Base-by-base conservation (phyloP, 1,140 invertebrate species). In the Dendrolimus punctatus region DNA sequence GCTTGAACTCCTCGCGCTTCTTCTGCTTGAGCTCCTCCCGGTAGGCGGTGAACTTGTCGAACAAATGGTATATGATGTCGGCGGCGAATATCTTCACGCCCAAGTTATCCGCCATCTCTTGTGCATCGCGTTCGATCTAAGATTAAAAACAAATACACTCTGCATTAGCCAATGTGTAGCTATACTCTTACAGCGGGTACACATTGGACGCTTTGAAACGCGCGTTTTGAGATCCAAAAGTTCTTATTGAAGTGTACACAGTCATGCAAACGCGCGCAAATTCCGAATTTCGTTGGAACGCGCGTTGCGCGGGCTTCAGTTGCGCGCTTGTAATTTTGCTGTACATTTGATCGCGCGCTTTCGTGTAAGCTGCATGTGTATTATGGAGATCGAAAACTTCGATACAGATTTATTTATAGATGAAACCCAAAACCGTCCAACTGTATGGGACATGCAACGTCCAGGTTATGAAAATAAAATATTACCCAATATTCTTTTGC, bases 31-130 rank as follows among this genome's bases (percentile, higher is more conserved):
- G 87, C 65, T 99, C 96, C 51, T 99, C 97, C 51, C 96, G 90
- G 82, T 98, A 99, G 9, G 94, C 93, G 59, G 93, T 98, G 88
- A 99, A 99, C 79, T 95, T 95, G 86, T 99, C 98, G 88, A 99
- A 99, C 57, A 99, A 88, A 89, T 99, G 99, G 88, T 99, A 99
- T 73, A 99, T 99, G 79, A 99, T 99, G 85, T 99, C 98, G 4
- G 99, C 99, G 55, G 98, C 95, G 91, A 99, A 99, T 72, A 99
- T 98, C 87, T 95, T 97, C 44, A 99, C 97, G 51, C 96, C 96
- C 45, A 98, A 79, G 48, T 92, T 91, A 73, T 99, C 98, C 0
- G 99, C 99, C 78, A 99, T 85, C 78, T 99, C 97, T 88, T 99
- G 98, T 1, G 98, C 98, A 73, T 99, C 99, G 53, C 94, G 90